A percentile compares a stretch with the other conserved stretches of the same genome.
Evolutionary conservation across 2,797 vertebrate genomes (phyloP).

Genomic region (Danio jaintianensis): DNA sequence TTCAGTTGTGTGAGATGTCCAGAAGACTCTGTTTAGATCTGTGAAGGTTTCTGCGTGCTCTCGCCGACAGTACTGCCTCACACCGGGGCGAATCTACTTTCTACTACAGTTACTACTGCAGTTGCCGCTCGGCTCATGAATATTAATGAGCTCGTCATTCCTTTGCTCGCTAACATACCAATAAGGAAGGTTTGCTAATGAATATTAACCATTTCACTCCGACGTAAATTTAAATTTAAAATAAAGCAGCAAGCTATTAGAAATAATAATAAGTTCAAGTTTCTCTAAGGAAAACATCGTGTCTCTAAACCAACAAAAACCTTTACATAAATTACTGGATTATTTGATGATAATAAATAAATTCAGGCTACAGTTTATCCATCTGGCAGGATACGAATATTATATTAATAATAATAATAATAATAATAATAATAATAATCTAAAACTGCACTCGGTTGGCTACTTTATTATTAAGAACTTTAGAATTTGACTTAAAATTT

Average conservation of each 20-base stretch:
- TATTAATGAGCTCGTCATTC: background rate
- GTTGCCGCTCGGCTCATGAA: slow-evolving; percentile 6
- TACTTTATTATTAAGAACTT: too few relatives aligned
- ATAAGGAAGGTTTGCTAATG: background rate
- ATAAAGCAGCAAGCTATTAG: background rate
- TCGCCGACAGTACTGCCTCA: slow-evolving; percentile 18
- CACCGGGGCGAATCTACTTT: background rate
- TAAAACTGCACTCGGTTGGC: too few relatives aligned
- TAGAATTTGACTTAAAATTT: too few relatives aligned
- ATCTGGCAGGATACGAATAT: too few relatives aligned
- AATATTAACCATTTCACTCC: background rate
- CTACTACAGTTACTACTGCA: background rate
- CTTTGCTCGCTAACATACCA: background rate
- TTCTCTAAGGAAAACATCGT: too few relatives aligned
- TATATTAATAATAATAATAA: too few relatives aligned
- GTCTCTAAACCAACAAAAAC: background rate
- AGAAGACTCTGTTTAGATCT: background rate
- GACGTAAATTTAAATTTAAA: background rate
- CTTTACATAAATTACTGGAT: background rate
- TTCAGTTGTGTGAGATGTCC: background rate
- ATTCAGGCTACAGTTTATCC: background rate
- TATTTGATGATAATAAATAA: background rate
- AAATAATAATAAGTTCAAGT: background rate
- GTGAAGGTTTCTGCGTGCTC: slow-evolving; percentile 1
- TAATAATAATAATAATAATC: too few relatives aligned